Evolutionary conservation across 2,888 invertebrate genomes (phyloP).

Genomic region (Limnephilus marmoratus): DNA sequence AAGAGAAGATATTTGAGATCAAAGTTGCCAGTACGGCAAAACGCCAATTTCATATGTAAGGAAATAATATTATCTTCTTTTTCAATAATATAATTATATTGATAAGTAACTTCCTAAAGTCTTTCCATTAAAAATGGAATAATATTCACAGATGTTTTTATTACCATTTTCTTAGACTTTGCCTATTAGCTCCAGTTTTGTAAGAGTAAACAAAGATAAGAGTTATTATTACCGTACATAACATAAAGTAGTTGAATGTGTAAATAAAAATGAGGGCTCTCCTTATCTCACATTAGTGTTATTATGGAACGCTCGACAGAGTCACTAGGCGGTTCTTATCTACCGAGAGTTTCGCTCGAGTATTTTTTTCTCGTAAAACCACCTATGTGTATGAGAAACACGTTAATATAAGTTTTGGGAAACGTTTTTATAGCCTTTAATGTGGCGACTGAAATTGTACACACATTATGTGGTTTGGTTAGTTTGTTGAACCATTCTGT

Average conservation of each 20-base stretch:
- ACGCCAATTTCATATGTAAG: too few species aligned
- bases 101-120: too few species aligned
- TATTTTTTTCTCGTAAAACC: slow-evolving; percentile 28
- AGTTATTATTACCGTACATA: neutral
- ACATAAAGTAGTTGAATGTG: slow-evolving; percentile 19
- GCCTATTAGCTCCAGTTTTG: neutral
- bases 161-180: neutral
- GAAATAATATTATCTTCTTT: too few species aligned
- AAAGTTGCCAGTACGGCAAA: too few species aligned
- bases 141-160: neutral
- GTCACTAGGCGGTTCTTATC: slow-evolving; percentile 48
- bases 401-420: neutral
- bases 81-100: too few species aligned
- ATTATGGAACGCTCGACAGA: slow-evolving; percentile 55
- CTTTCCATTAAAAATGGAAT: too few species aligned
- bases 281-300: slow-evolving; percentile 54
- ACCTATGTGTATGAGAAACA: neutral
- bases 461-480: neutral
- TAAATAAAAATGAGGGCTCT: slow-evolving; percentile 27
- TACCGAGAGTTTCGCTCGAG: slow-evolving; percentile 36
- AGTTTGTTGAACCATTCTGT: neutral
- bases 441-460: neutral
- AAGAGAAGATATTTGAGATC: too few species aligned
- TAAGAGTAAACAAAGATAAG: slow-evolving; percentile 39
- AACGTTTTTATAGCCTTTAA: neutral